Evolutionary conservation across 1,140 invertebrate genomes (phyloP).

Genomic region (Sinella curviseta): DNA sequence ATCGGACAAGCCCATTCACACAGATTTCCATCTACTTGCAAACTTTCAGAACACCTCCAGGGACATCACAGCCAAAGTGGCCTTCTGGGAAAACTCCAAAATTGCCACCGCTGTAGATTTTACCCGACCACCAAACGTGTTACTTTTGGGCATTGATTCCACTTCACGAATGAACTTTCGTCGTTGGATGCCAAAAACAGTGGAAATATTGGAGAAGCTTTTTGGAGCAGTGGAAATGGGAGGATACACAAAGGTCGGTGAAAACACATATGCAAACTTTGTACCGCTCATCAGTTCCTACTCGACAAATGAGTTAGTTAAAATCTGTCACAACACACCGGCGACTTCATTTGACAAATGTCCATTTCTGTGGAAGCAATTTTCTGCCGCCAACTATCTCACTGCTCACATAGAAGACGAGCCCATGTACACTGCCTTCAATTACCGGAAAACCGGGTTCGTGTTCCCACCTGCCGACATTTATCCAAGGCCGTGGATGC

Average conservation of each 20-base stretch:
- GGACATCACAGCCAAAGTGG: background rate
- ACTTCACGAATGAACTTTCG: constrained; percentile 42
- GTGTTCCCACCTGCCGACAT: constrained; percentile 53
- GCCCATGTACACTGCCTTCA: constrained; percentile 52
- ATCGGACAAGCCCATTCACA: background rate
- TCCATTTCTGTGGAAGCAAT: constrained; percentile 39
- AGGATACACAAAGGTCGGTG: constrained; percentile 47
- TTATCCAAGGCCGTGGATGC: constrained; percentile 54
- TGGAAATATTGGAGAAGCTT: constrained; percentile 24
- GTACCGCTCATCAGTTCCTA: constrained; percentile 36
- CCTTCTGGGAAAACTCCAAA: background rate
- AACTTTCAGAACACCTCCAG: background rate
- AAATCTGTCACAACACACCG: background rate
- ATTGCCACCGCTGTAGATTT: too few relatives aligned
- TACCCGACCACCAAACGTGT: constrained; percentile 24
- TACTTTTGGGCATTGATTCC: constrained; percentile 42
- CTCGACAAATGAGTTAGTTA: constrained; percentile 12
- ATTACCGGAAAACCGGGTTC: constrained; percentile 55
- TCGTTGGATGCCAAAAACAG: constrained; percentile 35
- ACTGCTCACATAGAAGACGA: constrained; percentile 44
- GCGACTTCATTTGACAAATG: constrained; percentile 29
- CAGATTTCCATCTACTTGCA: background rate
- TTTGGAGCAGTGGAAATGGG: constrained; percentile 43
- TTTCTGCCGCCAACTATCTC: constrained; percentile 40
- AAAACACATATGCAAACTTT: constrained; percentile 43